Percentiles rank a stretch among this genome's conserved stretches.
These are phyloP conservation scores for Solenopsis invicta DNA, from an alignment of 1,140 invertebrate genomes.

Conservation along the genomic window DNA sequence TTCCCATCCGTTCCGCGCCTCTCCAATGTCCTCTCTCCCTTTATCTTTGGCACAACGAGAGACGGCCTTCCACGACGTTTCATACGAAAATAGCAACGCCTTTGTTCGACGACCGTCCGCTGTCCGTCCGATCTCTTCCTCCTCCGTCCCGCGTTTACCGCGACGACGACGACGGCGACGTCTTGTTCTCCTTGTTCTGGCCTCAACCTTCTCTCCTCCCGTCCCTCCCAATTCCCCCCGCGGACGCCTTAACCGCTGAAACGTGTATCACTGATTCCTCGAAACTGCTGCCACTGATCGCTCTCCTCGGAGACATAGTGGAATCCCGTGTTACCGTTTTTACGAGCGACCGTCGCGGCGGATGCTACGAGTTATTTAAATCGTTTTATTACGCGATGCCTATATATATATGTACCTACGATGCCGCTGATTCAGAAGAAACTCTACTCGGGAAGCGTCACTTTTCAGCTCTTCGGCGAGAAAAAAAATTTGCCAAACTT, in stretches of 20 bases:
- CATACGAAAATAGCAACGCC: constrained; percentile 73
- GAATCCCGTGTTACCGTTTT: constrained; percentile 60
- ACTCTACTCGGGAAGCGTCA: neutral
- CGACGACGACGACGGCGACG: constrained; percentile 13
- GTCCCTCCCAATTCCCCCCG: neutral
- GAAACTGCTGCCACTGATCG: constrained; percentile 57
- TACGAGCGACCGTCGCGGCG: constrained; percentile 29
- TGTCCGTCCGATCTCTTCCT: constrained; percentile 64
- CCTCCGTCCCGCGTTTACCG: constrained; percentile 12
- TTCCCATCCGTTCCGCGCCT: neutral
- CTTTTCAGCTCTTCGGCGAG: neutral
- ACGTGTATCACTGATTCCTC: constrained; percentile 56
- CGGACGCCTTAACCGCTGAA: constrained; percentile 26
- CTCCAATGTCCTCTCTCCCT: neutral
- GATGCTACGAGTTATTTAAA: constrained; percentile 43
- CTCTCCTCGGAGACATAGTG: constrained; percentile 50
- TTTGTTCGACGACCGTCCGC: constrained; percentile 67
- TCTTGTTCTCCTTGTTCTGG: constrained; percentile 52
- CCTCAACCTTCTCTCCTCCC: neutral
- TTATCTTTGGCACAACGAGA: constrained; percentile 43
- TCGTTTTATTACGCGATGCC: constrained; percentile 37
- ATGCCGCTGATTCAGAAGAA: neutral
- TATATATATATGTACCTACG: neutral
- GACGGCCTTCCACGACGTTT: constrained; percentile 65
- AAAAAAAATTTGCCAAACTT: neutral